Conservation (phyloP, 2,888 invertebrate species). For the Colletes collaris region DNA sequence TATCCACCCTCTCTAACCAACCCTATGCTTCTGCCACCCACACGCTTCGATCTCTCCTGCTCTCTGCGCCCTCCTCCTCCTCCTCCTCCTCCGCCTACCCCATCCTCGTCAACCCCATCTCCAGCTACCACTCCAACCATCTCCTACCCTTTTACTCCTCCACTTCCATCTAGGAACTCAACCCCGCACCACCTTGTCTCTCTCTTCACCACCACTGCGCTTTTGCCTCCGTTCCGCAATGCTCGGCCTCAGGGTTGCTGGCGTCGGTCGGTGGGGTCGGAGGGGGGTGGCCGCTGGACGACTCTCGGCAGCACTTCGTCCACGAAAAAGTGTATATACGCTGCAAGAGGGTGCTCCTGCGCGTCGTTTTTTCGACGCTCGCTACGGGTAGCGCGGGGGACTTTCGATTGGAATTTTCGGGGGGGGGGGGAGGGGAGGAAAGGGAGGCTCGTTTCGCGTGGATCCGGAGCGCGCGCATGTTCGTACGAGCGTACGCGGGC, state of each 20-base stretch:
- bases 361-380: constrained; percentile 42
- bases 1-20: constrained; percentile 74
- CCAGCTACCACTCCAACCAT: constrained; percentile 57
- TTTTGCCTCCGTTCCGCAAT: constrained; percentile 69
- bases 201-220: constrained; percentile 63
- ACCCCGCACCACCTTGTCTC: constrained; percentile 56
- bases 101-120: constrained; percentile 49
- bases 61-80: constrained; percentile 41
- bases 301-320: constrained; percentile 64
- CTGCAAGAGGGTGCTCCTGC: constrained; percentile 33
- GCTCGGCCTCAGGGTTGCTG: constrained; percentile 62
- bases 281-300: constrained; percentile 46
- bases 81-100: neutral
- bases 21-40: constrained; percentile 75
- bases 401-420: constrained; percentile 48
- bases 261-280: constrained; percentile 33
- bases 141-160: constrained; percentile 49
- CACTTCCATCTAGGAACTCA: constrained; percentile 54
- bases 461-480: constrained; percentile 26
- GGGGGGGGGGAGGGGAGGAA: no score
- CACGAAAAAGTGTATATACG: constrained; percentile 55
- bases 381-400: constrained; percentile 12
- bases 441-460: constrained; percentile 29
- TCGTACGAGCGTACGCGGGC: neutral
- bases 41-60: constrained; percentile 66